Evolutionary conservation across 1,140 invertebrate genomes (phyloP).

Genomic region (Rhopalosiphum maidis): DNA sequence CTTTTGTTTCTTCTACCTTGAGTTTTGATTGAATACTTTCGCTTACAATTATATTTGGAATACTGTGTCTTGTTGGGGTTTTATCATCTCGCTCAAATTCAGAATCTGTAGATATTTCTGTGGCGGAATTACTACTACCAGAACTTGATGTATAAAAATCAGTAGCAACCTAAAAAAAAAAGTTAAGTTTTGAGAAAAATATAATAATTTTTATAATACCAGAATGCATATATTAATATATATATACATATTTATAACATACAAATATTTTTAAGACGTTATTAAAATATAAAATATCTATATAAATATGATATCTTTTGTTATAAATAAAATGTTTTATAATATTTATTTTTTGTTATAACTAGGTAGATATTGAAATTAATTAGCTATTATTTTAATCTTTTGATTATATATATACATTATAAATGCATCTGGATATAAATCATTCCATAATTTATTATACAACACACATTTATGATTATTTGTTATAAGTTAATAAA

Average conservation of each 20-base stretch:
- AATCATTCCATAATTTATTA: too few relatives aligned
- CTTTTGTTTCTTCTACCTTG: conserved; percentile 59
- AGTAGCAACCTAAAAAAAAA: conserved; percentile 71
- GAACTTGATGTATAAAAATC: conserved; percentile 65
- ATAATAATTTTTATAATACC: neutral
- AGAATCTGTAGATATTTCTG: conserved; percentile 89
- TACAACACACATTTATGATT: too few relatives aligned
- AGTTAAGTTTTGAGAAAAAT: conserved; percentile 36
- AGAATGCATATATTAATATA: neutral
- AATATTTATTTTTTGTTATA: too few relatives aligned
- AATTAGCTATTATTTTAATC: too few relatives aligned
- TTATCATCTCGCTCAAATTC: conserved; percentile 85
- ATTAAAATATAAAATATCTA: neutral
- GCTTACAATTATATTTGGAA: conserved; percentile 72
- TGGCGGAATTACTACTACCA: conserved; percentile 77
- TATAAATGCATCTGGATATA: too few relatives aligned
- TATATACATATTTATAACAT: neutral
- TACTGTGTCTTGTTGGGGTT: conserved; percentile 69
- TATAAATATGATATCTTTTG: neutral
- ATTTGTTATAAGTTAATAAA: neutral
- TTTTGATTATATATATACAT: too few relatives aligned
- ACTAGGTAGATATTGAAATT: too few relatives aligned
- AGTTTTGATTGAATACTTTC: conserved; percentile 71
- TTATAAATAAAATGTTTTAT: too few relatives aligned
- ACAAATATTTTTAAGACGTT: neutral